These are phyloP conservation scores for Leptinotarsa lineolata DNA, from an alignment of 1,140 invertebrate genomes.

Conservation along the genomic window DNA sequence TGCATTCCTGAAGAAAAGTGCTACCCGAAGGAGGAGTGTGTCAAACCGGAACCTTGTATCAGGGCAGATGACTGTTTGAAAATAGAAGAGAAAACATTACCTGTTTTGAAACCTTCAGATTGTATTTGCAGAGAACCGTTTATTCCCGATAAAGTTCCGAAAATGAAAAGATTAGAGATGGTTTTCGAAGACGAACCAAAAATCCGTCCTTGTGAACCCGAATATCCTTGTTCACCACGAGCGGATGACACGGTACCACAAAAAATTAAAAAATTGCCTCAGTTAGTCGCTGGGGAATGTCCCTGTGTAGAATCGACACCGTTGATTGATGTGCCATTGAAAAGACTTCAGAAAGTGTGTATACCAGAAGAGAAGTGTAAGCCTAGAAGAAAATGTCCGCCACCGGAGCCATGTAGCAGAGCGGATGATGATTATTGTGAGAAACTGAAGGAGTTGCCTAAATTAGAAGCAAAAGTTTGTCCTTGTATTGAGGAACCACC, in stretches of 20 bases:
- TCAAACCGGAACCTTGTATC: background rate
- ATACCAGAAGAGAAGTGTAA: constrained; percentile 31
- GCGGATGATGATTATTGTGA: constrained; percentile 30
- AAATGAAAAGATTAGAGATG: constrained; percentile 30
- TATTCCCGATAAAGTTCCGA: background rate
- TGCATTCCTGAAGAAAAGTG: constrained; percentile 26
- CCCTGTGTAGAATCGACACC: constrained; percentile 32
- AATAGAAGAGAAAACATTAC: constrained; percentile 27
- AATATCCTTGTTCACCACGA: constrained; percentile 4
- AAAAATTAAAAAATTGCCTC: constrained; percentile 28
- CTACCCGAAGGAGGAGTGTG: constrained; percentile 18
- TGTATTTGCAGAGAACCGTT: constrained; percentile 29
- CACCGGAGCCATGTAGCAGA: constrained; percentile 7
- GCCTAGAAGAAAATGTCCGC: background rate
- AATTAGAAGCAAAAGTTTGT: constrained; percentile 7
- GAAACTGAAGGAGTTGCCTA: constrained; percentile 27
- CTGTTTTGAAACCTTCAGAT: constrained; percentile 24
- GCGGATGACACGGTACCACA: constrained; percentile 30
- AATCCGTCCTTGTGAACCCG: background rate
- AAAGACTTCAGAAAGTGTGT: constrained; percentile 34
- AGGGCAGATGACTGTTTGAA: constrained; percentile 30
- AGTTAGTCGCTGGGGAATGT: constrained; percentile 27
- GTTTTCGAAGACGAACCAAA: constrained; percentile 23
- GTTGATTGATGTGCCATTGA: constrained; percentile 32
- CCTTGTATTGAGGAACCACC: constrained; percentile 35